These are phyloP conservation scores for Papilio polyxenes DNA, from an alignment of 1,140 invertebrate genomes.

Conservation along the genomic window DNA sequence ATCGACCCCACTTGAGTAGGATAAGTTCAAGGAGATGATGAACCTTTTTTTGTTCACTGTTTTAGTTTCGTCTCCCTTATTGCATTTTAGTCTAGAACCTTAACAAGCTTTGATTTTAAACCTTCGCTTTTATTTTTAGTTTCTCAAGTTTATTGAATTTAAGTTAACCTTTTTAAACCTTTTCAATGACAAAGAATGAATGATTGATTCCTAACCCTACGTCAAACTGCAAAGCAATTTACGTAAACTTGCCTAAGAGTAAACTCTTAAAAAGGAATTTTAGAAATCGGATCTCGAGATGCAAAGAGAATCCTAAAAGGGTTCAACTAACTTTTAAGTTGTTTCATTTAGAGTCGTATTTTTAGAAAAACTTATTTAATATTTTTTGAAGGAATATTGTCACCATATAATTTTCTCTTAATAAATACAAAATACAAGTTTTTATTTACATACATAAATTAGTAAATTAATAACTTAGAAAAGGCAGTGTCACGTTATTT, in stretches of 20 bases:
- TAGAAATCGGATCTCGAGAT: neutral
- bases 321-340: constrained; percentile 10
- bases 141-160: neutral
- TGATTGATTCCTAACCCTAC: constrained; percentile 13
- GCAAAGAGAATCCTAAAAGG: constrained; percentile 4
- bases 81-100: too few species aligned
- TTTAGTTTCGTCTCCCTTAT: too few species aligned
- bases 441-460: too few species aligned
- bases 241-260: neutral
- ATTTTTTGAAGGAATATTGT: neutral
- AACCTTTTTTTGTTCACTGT: too few species aligned
- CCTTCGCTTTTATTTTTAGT: too few species aligned
- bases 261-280: constrained; percentile 10
- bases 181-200: constrained; percentile 9
- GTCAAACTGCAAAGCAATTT: constrained; percentile 23
- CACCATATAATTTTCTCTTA: too few species aligned
- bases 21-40: too few species aligned
- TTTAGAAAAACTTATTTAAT: neutral
- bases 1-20: too few species aligned
- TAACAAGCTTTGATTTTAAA: too few species aligned
- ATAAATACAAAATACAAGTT: too few species aligned
- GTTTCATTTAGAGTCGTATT: constrained; percentile 16
- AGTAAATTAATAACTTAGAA: too few species aligned
- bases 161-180: neutral
- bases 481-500: too few species aligned